Conservation (phyloP, 2,888 invertebrate genomes). For the Dicyrtoma fusca region DNA sequence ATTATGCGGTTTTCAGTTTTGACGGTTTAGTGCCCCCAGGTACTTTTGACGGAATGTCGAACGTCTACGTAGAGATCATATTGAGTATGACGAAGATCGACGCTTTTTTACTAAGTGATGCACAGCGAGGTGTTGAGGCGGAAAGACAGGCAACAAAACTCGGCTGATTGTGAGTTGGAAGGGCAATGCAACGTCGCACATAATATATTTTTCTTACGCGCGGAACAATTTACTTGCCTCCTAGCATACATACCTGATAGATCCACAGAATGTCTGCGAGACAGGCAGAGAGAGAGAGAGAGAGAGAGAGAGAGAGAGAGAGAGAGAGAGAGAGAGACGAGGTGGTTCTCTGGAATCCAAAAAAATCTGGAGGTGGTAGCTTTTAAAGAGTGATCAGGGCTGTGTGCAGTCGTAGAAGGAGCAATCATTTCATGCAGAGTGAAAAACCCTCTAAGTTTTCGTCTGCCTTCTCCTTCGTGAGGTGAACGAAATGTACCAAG, state of each 20-base stretch:
- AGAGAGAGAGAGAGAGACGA: constrained; percentile 8
- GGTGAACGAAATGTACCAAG: constrained; percentile 40
- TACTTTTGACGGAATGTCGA: constrained; percentile 25
- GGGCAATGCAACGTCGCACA: constrained; percentile 9
- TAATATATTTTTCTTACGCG: constrained; percentile 8
- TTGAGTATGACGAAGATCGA: not conserved
- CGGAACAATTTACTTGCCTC: constrained; percentile 13
- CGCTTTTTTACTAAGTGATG: not conserved
- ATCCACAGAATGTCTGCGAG: too few species aligned
- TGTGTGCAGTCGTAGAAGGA: not conserved
- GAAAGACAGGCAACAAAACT: constrained; percentile 21
- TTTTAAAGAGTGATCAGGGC: constrained; percentile 6
- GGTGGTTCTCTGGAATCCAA: constrained; percentile 34
- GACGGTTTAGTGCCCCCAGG: constrained; percentile 16
- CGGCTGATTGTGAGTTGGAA: constrained; percentile 2
- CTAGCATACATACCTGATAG: not conserved
- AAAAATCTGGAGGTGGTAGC: constrained; percentile 29
- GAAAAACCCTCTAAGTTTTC: constrained; percentile 4
- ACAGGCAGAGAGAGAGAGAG: too few species aligned
- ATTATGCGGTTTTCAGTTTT: constrained; percentile 18
- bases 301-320: too few species aligned
- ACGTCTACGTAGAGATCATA: not conserved
- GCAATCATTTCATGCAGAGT: not conserved
- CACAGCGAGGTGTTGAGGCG: constrained; percentile 13
- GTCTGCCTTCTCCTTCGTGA: constrained; percentile 30